Base-by-base conservation (phyloP, 2,113 vertebrate genomes). In the Trichechus manatus region DNA sequence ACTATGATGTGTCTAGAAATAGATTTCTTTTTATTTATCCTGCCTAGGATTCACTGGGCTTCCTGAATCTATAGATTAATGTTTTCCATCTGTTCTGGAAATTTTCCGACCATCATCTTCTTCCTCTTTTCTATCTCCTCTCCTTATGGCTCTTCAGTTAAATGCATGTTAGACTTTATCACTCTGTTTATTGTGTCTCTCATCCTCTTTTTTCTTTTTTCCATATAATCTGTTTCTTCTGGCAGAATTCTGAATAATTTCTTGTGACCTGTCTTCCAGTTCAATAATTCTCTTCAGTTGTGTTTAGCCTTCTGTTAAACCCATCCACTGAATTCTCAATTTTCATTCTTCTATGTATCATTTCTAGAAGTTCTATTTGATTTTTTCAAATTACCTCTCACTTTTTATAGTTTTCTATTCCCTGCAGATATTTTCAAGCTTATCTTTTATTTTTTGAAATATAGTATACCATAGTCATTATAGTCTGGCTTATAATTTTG, bases 241-340 rank as follows among this genome's bases (percentile, higher is more conserved):
- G 59, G 36, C 33, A 93, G 9, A 96, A 74, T 15, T 81, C 25
- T 77, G 64, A 23, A 39, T 29, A 77, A 19, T 93, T 83, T 79
- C 31, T 92, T 94, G 19, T 92, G 36, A 72, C 9, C 8, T 74
- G 14, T 89, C 47, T 87, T 91, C 86, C 47, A 84, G 47, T 68
- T 89, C 19, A 79, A 9, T 53, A 83, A 81, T 44, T 93, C 42
- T 87, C 95, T 61, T 87, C 23, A 50, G 9, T 64, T 94, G 53
- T 22, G 33, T 78, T 95, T 93, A 66, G n/a, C 47, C 29, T 87
- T 86, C 47, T 86, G 56, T 80, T 87, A 87, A 97, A 64, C 47
- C 20, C 29, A 84, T 9, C 47, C 36, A 70, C n/a, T 80, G 50
- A 83, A 53, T 84, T 82, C 25, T 95, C 63, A 87, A 42, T 29